Conservation (phyloP, 1,140 invertebrate species). For the Drosophila bipectinata region DNA sequence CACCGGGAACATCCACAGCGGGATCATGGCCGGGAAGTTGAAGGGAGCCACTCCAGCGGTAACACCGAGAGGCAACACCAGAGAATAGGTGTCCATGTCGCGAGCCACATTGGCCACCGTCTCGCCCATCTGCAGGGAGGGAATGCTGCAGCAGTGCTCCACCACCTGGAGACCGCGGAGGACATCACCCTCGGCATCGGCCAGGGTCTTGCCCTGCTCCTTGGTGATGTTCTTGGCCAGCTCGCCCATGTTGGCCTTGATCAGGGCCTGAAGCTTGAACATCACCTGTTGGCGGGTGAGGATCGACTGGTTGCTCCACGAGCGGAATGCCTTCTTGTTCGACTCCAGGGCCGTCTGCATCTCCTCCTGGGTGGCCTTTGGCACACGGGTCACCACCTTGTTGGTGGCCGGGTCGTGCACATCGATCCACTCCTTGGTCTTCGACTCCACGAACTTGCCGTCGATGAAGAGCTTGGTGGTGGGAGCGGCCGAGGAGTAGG, state of each 20-base stretch:
- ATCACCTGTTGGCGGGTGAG: slow-evolving; percentile 97
- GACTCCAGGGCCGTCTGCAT: slow-evolving; percentile 96
- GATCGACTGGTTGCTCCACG: slow-evolving; percentile 97
- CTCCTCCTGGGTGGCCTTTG: slow-evolving; percentile 95
- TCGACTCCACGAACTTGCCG: slow-evolving; percentile 97
- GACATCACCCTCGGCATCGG: slow-evolving; percentile 99
- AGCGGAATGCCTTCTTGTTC: slow-evolving; percentile 90
- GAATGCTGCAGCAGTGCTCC: slow-evolving; percentile 97
- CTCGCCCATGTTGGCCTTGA: slow-evolving; percentile 90
- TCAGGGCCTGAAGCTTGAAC: slow-evolving; percentile 91
- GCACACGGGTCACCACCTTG: slow-evolving; percentile 93
- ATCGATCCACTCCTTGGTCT: slow-evolving; percentile 96
- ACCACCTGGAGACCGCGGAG: slow-evolving; percentile 98
- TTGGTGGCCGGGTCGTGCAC: slow-evolving; percentile 97
- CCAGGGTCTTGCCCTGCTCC: slow-evolving; percentile 99
- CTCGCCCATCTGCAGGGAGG: slow-evolving; percentile 96
- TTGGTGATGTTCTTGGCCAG: slow-evolving; percentile 96
- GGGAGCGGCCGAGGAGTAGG: slow-evolving; percentile 83
- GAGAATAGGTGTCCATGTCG: slow-evolving; percentile 96
- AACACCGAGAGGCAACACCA: slow-evolving; percentile 89
- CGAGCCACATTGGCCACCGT: slow-evolving; percentile 95
- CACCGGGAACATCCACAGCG: slow-evolving; percentile 99
- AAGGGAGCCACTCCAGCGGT: slow-evolving; percentile 93
- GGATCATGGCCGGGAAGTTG: slow-evolving; percentile 99
- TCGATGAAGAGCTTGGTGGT: slow-evolving; percentile 97